These are phyloP conservation scores for Phylloscopus trochiloides DNA, from an alignment of 2,113 vertebrate species.

Conservation along the genomic window DNA sequence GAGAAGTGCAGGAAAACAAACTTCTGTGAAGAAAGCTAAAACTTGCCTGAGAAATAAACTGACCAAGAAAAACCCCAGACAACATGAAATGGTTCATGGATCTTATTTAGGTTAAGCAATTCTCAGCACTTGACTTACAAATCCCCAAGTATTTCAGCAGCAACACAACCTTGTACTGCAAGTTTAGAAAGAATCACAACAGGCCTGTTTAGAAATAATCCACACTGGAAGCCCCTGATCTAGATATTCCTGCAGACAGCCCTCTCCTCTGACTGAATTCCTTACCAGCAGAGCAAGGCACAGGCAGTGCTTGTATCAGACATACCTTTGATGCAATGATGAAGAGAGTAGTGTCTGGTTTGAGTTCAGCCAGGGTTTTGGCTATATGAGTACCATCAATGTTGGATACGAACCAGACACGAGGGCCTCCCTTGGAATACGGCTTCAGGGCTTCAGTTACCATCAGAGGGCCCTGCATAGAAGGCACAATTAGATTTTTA, in stretches of 20 bases:
- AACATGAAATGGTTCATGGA: neutral
- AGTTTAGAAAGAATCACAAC: neutral
- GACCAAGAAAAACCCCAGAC: neutral
- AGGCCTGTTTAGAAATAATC: neutral
- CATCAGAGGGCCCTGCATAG: conserved; percentile 90
- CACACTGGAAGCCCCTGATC: neutral
- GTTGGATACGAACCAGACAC: conserved; percentile 96
- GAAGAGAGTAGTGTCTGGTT: conserved; percentile 89
- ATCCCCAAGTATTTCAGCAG: neutral
- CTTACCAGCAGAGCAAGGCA: neutral
- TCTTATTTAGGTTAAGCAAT: neutral
- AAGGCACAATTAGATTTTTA: neutral
- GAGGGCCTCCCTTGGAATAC: conserved; percentile 88
- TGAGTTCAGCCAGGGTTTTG: conserved; percentile 89
- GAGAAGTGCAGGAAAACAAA: neutral
- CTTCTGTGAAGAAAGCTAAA: neutral
- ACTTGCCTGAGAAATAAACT: neutral
- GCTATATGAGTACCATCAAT: conserved; percentile 95
- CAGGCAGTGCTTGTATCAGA: neutral
- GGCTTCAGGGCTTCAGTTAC: conserved; percentile 95
- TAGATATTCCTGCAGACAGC: neutral
- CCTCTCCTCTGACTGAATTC: neutral
- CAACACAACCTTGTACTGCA: neutral
- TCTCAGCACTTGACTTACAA: neutral
- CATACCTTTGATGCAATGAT: conserved; percentile 94